These are phyloP conservation scores for Odontothrips loti DNA, from an alignment of 2,888 invertebrate species.

Conservation along the genomic window DNA sequence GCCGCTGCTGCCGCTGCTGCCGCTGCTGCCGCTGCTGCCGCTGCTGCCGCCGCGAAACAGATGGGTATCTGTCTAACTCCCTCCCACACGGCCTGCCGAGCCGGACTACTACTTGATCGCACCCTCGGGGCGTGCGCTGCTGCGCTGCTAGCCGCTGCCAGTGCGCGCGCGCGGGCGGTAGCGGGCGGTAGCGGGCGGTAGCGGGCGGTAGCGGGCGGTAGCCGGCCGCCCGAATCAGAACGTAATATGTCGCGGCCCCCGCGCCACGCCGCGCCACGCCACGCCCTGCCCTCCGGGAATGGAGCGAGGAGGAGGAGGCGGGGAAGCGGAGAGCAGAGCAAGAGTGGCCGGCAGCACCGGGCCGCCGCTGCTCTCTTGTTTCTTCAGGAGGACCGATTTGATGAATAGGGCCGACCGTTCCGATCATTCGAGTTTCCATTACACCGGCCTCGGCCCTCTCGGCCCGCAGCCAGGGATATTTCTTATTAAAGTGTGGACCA, in stretches of 20 bases:
- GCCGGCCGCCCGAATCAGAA: constrained; percentile 1
- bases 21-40: not conserved
- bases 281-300: too few relatives aligned
- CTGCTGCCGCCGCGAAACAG: not conserved
- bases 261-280: not conserved
- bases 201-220: constrained; percentile 21
- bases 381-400: not conserved
- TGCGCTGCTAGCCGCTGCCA: not conserved
- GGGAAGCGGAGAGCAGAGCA: not conserved
- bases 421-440: constrained; percentile 23
- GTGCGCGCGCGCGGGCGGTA: not conserved
- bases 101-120: not conserved
- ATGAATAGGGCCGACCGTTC: constrained; percentile 17
- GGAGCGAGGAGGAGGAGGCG: not conserved
- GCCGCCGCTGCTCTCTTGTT: too few relatives aligned
- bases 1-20: not conserved
- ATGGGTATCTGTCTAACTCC: not conserved
- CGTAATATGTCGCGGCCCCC: not conserved
- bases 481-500: constrained; percentile 23
- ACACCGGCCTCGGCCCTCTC: not conserved
- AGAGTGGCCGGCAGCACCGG: too few relatives aligned
- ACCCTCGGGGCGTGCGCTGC: not conserved
- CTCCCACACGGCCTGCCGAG: not conserved
- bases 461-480: not conserved
- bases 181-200: not conserved